phyloP scores from a whole-genome alignment of 2,113 vertebrate genomes.

The Platanista minor region DNA sequence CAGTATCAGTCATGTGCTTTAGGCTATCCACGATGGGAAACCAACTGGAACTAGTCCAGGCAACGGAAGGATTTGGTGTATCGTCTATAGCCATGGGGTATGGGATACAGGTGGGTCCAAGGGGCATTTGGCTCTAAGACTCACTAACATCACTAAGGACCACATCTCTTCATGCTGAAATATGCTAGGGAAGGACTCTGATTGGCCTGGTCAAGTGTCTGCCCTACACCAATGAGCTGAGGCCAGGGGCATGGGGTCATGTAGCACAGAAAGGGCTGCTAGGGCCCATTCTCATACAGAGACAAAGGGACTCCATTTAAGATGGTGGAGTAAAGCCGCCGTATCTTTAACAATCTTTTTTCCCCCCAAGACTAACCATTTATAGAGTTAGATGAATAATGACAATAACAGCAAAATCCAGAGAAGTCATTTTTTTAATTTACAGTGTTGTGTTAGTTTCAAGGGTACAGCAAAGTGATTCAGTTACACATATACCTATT shows the following conservation, averaged over 20 bases:
- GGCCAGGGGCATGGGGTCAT: background rate
- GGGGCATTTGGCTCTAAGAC: too few species aligned
- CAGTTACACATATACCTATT: too few species aligned
- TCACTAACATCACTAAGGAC: background rate
- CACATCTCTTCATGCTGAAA: background rate
- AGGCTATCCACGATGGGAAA: background rate
- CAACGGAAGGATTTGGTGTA: background rate
- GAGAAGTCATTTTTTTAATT: background rate
- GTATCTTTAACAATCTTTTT: background rate
- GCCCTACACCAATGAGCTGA: background rate
- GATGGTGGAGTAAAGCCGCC: background rate
- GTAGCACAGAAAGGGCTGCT: background rate
- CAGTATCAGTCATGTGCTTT: background rate
- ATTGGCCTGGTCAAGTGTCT: background rate
- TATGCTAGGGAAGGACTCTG: too few species aligned
- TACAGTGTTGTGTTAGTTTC: too few species aligned
- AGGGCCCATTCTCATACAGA: background rate
- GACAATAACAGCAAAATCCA: background rate
- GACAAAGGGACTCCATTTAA: background rate
- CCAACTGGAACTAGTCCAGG: background rate
- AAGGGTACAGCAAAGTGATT: too few species aligned
- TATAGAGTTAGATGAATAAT: background rate
- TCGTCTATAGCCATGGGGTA: background rate
- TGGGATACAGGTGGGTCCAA: too few species aligned
- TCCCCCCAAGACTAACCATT: background rate